Base-by-base conservation (phyloP, 2,888 invertebrate genomes). In the Coenonympha arcania region DNA sequence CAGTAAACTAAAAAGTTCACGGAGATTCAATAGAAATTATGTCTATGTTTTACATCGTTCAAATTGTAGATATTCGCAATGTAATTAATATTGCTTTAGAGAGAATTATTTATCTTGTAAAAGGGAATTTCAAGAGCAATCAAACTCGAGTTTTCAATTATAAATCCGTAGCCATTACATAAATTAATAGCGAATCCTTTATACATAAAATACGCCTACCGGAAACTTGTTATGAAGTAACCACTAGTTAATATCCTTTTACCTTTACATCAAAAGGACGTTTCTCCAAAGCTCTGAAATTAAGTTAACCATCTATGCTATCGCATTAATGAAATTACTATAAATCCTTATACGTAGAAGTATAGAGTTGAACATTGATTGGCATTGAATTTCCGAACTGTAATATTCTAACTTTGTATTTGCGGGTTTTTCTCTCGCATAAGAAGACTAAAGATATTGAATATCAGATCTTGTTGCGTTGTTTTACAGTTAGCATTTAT, bases 241-340 rank as follows among this genome's bases (percentile, higher is more conserved):
- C 40, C 28, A 42, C 48, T 41, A 19, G 37, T 46, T 41, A 24
- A 50, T 48, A 50, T 48, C 41, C 50, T 36, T n/a, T n/a, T n/a
- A n/a, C n/a, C n/a, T n/a, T 51, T 48, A 62, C 59, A 61, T 63
- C 62, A 62, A 62, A n/a, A 63, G 60, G 54, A 49, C 57, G 53
- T 49, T 51, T 58, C 63, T 60, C 62, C 61, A 59, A 60, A 61
- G 63, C 58, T 55, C 52, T 51, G 54, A 60, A 63, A 62, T 62
- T 56, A 50, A 56, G 58, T 61, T 58, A 54, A 55, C 43, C 33
- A 50, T 47, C 22, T 22, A 26, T 40, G 18, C n/a, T 36, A 37
- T 15, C 24, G 11, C 31, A 26, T 20, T 6, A 11, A 26, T 9
- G 11, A 26, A n/a, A 6, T 19, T 9, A 34, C 16, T 4, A 40